phyloP scores from a whole-genome alignment of 2,888 invertebrate genomes.

The Polietes domitor region DNA sequence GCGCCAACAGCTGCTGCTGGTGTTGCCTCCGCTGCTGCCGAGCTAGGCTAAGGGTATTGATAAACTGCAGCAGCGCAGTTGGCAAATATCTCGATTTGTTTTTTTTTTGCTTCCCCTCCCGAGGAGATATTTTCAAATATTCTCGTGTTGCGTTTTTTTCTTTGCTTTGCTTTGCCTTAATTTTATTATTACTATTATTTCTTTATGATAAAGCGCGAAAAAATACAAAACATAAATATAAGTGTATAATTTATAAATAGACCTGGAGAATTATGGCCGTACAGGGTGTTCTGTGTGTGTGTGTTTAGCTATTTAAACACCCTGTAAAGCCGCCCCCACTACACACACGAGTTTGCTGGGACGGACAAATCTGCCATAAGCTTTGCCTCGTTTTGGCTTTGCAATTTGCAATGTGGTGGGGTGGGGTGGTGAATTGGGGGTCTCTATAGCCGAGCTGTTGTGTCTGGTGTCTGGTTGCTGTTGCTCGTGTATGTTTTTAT shows the following conservation, averaged over 20 bases:
- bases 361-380: neutral
- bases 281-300: too few relatives aligned
- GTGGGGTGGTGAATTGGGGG: too few relatives aligned
- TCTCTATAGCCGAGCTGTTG: too few relatives aligned
- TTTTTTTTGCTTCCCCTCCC: neutral
- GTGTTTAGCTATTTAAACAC: neutral
- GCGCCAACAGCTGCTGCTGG: constrained; percentile 30
- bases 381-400: neutral
- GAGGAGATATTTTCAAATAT: constrained; percentile 10
- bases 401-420: neutral
- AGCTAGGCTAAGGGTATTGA: constrained; percentile 46
- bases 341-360: neutral
- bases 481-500: constrained; percentile 7
- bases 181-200: constrained; percentile 13
- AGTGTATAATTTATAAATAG: constrained; percentile 1
- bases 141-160: too few relatives aligned
- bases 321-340: neutral
- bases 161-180: too few relatives aligned
- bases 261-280: neutral
- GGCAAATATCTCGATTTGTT: constrained; percentile 22
- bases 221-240: neutral
- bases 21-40: constrained; percentile 1
- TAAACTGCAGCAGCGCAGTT: constrained; percentile 36
- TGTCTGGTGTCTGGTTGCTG: neutral
- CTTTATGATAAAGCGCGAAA: neutral